Conservation (phyloP, 1,140 invertebrate genomes). For the Ceratoteleas bidentatus region DNA sequence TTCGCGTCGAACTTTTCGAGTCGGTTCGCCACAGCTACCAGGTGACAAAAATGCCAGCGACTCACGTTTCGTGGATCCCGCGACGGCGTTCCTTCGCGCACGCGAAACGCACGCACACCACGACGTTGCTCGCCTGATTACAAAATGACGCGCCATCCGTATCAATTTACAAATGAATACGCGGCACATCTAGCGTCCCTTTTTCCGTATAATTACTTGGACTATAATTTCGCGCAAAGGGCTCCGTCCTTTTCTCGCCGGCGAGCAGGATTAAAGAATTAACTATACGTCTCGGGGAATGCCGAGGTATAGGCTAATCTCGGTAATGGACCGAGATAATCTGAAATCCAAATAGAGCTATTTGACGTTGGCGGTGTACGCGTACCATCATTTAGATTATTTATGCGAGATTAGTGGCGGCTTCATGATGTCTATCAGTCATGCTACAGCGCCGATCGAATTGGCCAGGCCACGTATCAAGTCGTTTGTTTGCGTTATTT, state of each 20-base stretch:
- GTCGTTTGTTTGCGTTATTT: no score
- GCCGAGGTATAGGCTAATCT: no score
- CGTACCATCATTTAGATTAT: no score
- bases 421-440: no score
- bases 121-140: slow-evolving; percentile 24
- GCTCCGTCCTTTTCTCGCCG: slow-evolving; percentile 15
- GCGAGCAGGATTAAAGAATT: no score
- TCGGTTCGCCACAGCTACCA: not conserved
- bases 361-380: no score
- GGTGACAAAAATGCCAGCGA: slow-evolving; percentile 11
- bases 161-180: slow-evolving; percentile 44
- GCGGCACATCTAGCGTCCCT: slow-evolving; percentile 15
- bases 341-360: no score
- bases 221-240: slow-evolving; percentile 47
- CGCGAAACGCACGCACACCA: not conserved
- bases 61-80: not conserved
- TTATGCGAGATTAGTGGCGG: no score
- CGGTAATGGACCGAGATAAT: no score
- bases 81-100: not conserved
- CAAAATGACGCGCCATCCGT: slow-evolving; percentile 32
- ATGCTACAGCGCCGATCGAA: no score
- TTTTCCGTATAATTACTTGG: slow-evolving; percentile 47
- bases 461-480: no score
- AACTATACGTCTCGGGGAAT: no score
- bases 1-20: slow-evolving; percentile 21